phyloP scores from a whole-genome alignment of 2,113 vertebrate genomes.

The Callipepla squamata region DNA sequence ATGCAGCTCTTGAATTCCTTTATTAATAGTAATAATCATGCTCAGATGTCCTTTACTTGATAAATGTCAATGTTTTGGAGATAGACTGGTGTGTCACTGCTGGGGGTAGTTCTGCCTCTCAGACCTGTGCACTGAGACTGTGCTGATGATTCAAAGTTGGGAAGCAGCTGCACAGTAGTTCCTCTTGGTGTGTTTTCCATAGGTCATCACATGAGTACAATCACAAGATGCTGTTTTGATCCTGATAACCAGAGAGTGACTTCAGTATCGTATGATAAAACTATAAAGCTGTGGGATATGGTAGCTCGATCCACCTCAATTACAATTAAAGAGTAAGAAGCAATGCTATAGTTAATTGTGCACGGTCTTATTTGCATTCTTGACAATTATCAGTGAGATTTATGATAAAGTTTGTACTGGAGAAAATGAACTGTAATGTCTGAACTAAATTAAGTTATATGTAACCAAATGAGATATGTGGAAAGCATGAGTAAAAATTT shows the following conservation, averaged over 20 bases:
- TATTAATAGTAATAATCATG: not conserved
- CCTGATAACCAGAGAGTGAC: constrained; percentile 75
- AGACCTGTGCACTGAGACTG: not conserved
- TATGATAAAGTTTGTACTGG: not conserved
- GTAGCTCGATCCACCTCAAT: constrained; percentile 69
- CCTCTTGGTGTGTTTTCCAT: not conserved
- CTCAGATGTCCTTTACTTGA: too few species aligned
- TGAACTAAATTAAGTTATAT: not conserved
- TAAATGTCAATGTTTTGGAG: not conserved
- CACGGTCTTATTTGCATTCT: not conserved
- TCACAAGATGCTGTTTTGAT: constrained; percentile 82
- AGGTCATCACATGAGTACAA: constrained; percentile 79
- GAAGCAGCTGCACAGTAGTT: not conserved
- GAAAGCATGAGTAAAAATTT: not conserved
- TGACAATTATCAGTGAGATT: not conserved
- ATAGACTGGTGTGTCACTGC: not conserved
- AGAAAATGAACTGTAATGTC: not conserved
- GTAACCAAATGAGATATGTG: not conserved
- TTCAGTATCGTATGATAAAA: constrained; percentile 77
- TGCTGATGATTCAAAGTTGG: not conserved
- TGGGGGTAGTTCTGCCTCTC: not conserved
- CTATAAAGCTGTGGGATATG: constrained; percentile 82
- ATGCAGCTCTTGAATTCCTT: not conserved
- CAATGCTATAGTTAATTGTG: not conserved
- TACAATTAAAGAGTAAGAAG: constrained; percentile 73